Evolutionary conservation across 2,888 invertebrate genomes (phyloP).

Genomic region (Cotesia congregata): DNA sequence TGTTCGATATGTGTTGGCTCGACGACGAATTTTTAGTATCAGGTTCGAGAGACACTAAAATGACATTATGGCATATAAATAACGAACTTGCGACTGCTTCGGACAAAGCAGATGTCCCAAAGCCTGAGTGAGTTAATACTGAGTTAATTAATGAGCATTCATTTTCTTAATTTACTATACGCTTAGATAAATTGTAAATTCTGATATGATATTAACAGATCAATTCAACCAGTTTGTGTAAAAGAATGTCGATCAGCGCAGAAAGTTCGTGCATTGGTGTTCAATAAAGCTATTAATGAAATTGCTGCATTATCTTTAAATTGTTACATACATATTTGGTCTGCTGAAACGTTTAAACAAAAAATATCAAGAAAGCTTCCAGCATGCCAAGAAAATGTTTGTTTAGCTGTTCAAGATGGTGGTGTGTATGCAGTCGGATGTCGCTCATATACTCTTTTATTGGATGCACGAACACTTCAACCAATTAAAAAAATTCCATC

Average conservation of each 20-base stretch:
- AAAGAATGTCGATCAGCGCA: conserved; percentile 86
- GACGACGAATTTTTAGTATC: conserved; percentile 96
- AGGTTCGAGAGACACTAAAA: conserved; percentile 91
- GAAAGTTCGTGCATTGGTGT: conserved; percentile 87
- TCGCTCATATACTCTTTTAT: conserved; percentile 89
- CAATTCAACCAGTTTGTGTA: conserved; percentile 76
- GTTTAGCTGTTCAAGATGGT: conserved; percentile 88
- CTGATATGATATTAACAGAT: conserved; percentile 49
- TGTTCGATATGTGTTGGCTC: conserved; percentile 94
- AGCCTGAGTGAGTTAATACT: conserved; percentile 63
- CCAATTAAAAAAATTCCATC: conserved; percentile 71
- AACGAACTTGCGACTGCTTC: conserved; percentile 69
- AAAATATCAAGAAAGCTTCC: conserved; percentile 89
- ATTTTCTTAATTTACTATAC: too few species aligned
- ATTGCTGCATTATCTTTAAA: conserved; percentile 92
- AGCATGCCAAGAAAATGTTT: conserved; percentile 93
- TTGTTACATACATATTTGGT: conserved; percentile 95
- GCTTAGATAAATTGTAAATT: not conserved
- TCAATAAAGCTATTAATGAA: conserved; percentile 88
- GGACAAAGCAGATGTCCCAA: conserved; percentile 71
- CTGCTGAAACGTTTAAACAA: conserved; percentile 89
- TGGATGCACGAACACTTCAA: conserved; percentile 90
- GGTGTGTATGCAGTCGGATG: conserved; percentile 95
- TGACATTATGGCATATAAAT: conserved; percentile 91
- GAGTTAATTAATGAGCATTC: too few species aligned